Percentiles rank a stretch among this genome's conserved stretches.
Evolutionary conservation across 2,888 invertebrate species (phyloP).

Genomic region (Lithodes maja): DNA sequence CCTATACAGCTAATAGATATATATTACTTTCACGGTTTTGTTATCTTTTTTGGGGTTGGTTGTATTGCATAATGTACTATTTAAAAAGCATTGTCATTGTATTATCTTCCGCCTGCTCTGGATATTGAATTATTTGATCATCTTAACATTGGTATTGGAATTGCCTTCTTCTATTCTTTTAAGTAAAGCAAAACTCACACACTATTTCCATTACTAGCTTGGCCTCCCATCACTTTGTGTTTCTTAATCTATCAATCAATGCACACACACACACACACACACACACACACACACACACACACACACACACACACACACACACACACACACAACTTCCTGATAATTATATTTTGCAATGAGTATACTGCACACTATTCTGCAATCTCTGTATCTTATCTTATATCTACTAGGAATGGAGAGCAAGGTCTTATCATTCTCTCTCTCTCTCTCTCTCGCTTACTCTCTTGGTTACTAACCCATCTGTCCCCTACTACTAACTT

Average conservation of each 20-base stretch:
- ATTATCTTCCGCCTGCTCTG: neutral
- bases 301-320: conserved; percentile 3
- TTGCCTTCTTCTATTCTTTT: too few species aligned
- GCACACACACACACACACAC: neutral
- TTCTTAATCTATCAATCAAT: neutral
- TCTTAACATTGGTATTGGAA: too few species aligned
- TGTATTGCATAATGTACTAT: too few species aligned
- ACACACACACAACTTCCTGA: neutral
- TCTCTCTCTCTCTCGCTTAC: too few species aligned
- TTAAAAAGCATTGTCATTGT: neutral
- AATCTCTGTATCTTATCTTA: too few species aligned
- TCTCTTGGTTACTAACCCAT: too few species aligned
- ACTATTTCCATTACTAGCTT: too few species aligned
- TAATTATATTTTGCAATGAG: neutral
- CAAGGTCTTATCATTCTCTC: too few species aligned
- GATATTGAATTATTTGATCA: neutral
- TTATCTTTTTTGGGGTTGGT: neutral
- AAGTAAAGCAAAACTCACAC: too few species aligned
- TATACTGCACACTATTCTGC: neutral
- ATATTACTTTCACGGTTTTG: neutral
- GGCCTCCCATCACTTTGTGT: neutral
- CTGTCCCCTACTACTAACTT: too few species aligned
- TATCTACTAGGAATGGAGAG: too few species aligned
- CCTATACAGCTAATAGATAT: neutral
- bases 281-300: neutral